Evolutionary conservation across 2,888 invertebrate genomes (phyloP).

Genomic region (Calameuta filiformis): DNA sequence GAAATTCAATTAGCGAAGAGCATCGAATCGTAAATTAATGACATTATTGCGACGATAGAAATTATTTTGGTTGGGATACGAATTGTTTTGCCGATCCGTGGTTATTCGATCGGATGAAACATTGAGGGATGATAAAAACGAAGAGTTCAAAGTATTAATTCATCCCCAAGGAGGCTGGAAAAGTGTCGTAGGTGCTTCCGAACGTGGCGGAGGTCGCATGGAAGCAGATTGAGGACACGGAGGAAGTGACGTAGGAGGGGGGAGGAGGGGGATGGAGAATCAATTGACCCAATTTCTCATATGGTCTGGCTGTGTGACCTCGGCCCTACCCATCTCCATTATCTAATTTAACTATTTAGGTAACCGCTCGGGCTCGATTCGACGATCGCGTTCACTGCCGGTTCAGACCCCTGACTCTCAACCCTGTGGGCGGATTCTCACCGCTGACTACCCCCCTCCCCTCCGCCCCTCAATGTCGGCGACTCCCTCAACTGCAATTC

Average conservation of each 20-base stretch:
- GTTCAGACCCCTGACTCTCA: conserved; percentile 12
- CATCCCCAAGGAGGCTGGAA: background rate
- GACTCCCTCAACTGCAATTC: background rate
- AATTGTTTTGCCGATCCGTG: conserved; percentile 12
- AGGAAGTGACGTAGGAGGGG: conserved; percentile 14
- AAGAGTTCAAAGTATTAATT: background rate
- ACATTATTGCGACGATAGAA: conserved; percentile 17
- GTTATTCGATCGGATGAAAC: conserved; percentile 16
- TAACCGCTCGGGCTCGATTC: conserved; percentile 10
- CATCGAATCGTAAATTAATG: conserved; percentile 2
- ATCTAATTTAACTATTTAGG: conserved; percentile 58
- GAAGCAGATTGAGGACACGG: conserved; percentile 21
- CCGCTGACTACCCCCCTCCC: background rate
- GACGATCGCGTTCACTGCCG: conserved; percentile 10
- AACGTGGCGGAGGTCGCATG: conserved; percentile 23
- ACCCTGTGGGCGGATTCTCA: conserved; percentile 7
- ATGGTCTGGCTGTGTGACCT: conserved; percentile 15
- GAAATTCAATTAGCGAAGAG: conserved; percentile 12
- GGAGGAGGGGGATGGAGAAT: conserved; percentile 20
- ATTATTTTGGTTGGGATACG: conserved; percentile 20
- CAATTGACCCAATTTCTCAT: conserved; percentile 54
- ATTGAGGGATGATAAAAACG: conserved; percentile 9
- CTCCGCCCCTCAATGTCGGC: too few relatives aligned
- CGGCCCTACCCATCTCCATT: conserved; percentile 34
- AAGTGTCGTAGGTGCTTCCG: background rate